Percentiles rank a stretch among this genome's conserved stretches.
Conservation (phyloP, 2,888 invertebrate genomes). For the Erpobdella octoculata region DNA sequence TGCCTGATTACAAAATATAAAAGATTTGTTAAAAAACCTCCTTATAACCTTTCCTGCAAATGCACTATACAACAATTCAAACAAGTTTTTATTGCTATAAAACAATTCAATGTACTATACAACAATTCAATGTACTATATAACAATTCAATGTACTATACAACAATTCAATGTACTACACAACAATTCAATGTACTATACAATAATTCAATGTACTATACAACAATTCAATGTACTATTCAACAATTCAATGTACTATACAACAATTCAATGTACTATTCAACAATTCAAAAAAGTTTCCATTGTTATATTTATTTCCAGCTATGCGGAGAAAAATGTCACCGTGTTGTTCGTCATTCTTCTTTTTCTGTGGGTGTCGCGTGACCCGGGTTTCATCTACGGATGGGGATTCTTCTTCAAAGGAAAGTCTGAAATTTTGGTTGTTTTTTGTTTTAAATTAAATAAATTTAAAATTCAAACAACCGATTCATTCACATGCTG, state of each 20-base stretch:
- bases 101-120: too few species aligned
- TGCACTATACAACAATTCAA: too few species aligned
- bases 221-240: background rate
- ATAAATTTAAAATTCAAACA: too few species aligned
- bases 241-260: background rate
- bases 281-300: background rate
- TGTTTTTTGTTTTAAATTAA: too few species aligned
- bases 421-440: slow-evolving; percentile 25
- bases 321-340: slow-evolving; percentile 15
- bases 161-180: background rate
- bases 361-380: slow-evolving; percentile 25
- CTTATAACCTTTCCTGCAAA: too few species aligned
- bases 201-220: background rate
- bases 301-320: slow-evolving; percentile 7
- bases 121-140: too few species aligned
- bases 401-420: slow-evolving; percentile 26
- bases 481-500: too few species aligned
- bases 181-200: background rate
- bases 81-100: too few species aligned
- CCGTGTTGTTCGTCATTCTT: slow-evolving; percentile 11
- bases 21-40: too few species aligned
- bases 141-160: too few species aligned
- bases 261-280: background rate
- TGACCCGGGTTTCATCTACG: slow-evolving; percentile 27
- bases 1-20: too few species aligned